These are phyloP conservation scores for Parauchenoglanis ngamensis DNA, from an alignment of 2,797 vertebrate species.

Conservation along the genomic window DNA sequence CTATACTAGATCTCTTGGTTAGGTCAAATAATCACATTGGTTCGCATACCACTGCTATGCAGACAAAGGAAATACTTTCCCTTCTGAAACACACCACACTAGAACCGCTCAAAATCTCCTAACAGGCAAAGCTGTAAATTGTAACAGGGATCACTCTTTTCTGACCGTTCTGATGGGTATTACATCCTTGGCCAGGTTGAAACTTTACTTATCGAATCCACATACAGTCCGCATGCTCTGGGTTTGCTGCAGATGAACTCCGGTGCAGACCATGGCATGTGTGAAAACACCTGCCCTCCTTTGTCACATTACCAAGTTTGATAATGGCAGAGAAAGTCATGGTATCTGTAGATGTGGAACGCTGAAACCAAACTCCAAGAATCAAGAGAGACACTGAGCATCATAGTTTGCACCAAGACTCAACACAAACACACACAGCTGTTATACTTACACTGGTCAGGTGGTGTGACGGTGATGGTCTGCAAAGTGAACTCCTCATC, in stretches of 20 bases:
- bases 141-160: too few relatives aligned
- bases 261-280: not conserved
- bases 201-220: not conserved
- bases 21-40: too few relatives aligned
- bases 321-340: not conserved
- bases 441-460: conserved; percentile 87
- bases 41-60: too few relatives aligned
- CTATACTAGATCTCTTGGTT: too few relatives aligned
- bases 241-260: not conserved
- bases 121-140: too few relatives aligned
- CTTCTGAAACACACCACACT: too few relatives aligned
- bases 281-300: not conserved
- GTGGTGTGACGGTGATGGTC: conserved; percentile 92
- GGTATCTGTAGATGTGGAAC: not conserved
- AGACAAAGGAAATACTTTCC: too few relatives aligned
- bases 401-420: not conserved
- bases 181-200: not conserved
- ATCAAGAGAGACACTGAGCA: not conserved
- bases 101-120: too few relatives aligned
- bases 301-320: not conserved
- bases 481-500: conserved; percentile 95
- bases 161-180: too few relatives aligned
- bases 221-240: not conserved
- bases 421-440: not conserved
- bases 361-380: not conserved